Base-by-base conservation (phyloP, 2,113 vertebrate genomes). In the Aspiorhynchus laticeps region DNA sequence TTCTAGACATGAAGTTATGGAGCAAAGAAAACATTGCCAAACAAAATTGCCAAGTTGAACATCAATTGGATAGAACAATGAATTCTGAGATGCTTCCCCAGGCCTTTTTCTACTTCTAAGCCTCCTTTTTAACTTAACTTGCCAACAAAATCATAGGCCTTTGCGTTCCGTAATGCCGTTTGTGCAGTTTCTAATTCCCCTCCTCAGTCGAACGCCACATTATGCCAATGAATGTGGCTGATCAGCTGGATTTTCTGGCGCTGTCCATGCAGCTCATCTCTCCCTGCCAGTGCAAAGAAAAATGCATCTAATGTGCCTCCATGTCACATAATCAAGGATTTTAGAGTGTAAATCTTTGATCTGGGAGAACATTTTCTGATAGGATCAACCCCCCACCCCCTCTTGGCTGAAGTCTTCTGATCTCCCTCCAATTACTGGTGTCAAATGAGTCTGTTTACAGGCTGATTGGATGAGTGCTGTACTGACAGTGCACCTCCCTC, bases 361-460 rank as follows among this genome's bases (percentile, higher is more conserved):
- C 94, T 95, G 91, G 89, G 91, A 93, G 94, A 94, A 93, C 93
- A 91, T 93, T 93, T 93, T 94, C 94, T 95, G 94, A 94, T 93
- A 92, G 93, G 93, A 94, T 94, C 95, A 88, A 83, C 85, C 87
- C 83, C 69, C 69, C 28, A 36, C 63, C 79, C 88, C 85, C 89
- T 87, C 91, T 92, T 93, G 86, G 89, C 88, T 93, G 92, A 88
- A 89, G 90, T 86, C 91, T 92, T 96, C 93, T 95, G 95, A 95
- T 95, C 94, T 95, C 92, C 86, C 90, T 94, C 94, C 94, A 95
- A 93, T 94, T 95, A 95, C 93, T 93, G 93, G 94, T 96, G 95
- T 96, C 93, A 96, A 95, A 96, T 94, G 92, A 95, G 93, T 94
- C 93, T 95, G 93, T 96, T 95, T 95, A 95, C 95, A 94, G 93